A percentile compares a stretch with the other conserved stretches of the same genome.
These are phyloP conservation scores for Falcaria lacertinaria DNA, from an alignment of 2,888 invertebrate genomes.

Conservation along the genomic window DNA sequence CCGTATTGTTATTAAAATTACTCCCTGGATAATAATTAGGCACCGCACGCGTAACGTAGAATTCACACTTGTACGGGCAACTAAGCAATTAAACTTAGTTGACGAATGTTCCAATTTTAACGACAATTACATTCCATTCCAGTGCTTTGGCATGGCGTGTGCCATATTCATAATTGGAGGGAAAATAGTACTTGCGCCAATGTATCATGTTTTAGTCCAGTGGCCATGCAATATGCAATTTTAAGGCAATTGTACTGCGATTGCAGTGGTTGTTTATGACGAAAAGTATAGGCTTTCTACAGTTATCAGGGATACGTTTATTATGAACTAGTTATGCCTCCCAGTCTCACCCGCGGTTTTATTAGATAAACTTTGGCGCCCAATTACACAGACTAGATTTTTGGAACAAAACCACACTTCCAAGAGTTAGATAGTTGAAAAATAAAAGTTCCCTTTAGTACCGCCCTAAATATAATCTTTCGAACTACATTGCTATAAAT, in stretches of 20 bases:
- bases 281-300: conserved; percentile 5
- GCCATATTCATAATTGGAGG: conserved; percentile 40
- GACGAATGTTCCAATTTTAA: conserved; percentile 42
- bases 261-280: conserved; percentile 30
- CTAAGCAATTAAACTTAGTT: conserved; percentile 25
- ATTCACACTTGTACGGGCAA: background rate
- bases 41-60: background rate
- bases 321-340: background rate
- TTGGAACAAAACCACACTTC: no score
- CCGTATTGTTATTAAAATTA: background rate
- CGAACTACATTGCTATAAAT: no score
- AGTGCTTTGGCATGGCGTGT: conserved; percentile 36
- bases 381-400: no score
- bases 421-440: no score
- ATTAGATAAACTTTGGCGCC: no score
- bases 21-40: background rate
- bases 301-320: background rate
- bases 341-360: background rate
- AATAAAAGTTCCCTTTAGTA: no score
- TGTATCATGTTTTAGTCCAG: conserved; percentile 54
- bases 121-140: conserved; percentile 34
- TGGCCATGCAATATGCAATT: conserved; percentile 56
- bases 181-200: conserved; percentile 18
- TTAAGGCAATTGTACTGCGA: conserved; percentile 30
- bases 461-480: no score